These are phyloP conservation scores for Hermatobates lingyangjiaoensis DNA, from an alignment of 1,140 invertebrate genomes.

Conservation along the genomic window DNA sequence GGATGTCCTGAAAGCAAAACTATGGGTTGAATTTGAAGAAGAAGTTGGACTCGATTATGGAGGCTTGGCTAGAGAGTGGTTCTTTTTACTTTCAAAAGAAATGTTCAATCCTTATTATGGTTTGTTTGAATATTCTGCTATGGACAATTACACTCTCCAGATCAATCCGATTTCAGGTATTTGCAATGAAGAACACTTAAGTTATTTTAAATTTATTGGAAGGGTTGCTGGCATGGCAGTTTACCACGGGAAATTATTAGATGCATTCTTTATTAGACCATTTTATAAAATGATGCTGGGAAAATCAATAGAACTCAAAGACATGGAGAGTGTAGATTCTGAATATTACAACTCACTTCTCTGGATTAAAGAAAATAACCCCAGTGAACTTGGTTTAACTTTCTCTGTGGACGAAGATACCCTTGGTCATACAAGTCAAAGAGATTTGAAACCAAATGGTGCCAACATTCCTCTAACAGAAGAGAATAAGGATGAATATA, in stretches of 20 bases:
- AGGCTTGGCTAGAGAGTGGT: conserved; percentile 92
- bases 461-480: conserved; percentile 79
- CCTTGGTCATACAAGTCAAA: conserved; percentile 81
- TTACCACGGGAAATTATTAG: conserved; percentile 91
- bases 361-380: conserved; percentile 96
- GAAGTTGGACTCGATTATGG: conserved; percentile 96
- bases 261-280: conserved; percentile 96
- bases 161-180: conserved; percentile 94
- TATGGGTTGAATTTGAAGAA: conserved; percentile 97
- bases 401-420: conserved; percentile 93
- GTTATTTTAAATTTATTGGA: conserved; percentile 98
- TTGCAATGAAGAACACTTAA: conserved; percentile 92
- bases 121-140: conserved; percentile 96
- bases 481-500: conserved; percentile 94
- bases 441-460: conserved; percentile 81
- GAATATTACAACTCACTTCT: conserved; percentile 96
- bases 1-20: conserved; percentile 84
- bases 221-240: conserved; percentile 95
- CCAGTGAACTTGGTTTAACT: conserved; percentile 78
- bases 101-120: conserved; percentile 99
- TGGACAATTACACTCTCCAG: conserved; percentile 98
- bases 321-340: conserved; percentile 96
- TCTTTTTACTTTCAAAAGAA: conserved; percentile 94
- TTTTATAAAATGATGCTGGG: conserved; percentile 99
- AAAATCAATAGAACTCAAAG: conserved; percentile 82